Base-by-base conservation (phyloP, 2,797 vertebrate genomes). In the Cirrhinus mrigala region DNA sequence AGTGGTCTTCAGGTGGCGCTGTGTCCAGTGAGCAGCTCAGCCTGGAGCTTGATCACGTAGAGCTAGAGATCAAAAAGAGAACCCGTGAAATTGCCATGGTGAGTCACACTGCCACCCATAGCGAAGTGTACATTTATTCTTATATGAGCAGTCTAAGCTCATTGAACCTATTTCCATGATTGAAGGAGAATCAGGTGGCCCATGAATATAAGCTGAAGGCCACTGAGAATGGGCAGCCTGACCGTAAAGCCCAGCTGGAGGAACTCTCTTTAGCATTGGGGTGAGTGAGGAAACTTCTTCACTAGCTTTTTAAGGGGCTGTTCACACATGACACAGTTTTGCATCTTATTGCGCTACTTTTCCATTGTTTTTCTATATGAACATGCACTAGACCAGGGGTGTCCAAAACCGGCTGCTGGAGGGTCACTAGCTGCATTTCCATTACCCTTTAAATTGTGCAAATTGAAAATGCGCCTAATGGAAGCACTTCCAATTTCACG, bases 1-100 rank as follows among this genome's bases (percentile, higher is more conserved):
- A 96, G 90, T 98, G 98, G 94, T 96, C 97, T 92, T 93, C 96
- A 91, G 97, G 94, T 85, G 96, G 96, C 84, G 92, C 87, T 1
- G 92, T 99, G 89, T 99, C 98, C 92, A 99, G 98, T 89, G 97
- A 99, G 85, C 98, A 99, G 94, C 94, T 99, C 84, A 99, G 97
- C 93, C 91, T 98, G 93, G 98, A 99, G 93, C 96, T 99, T 83
- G 96, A 98, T 94, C 98, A 99, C 71, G 98, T 99, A 92, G 98
- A 99, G 94, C 95, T 97, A 89, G 98, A 99, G 94, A 99, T 99
- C 1, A 97, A 98, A 81, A 99, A 98, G 94, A 95, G 98, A 93
- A 99, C 97, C 79, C 95, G 97, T 10, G 97, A 99, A 92, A 96
- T 99, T 87, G 97, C 96, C 87, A 93, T 98, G 97, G 98, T 99